phyloP scores from a whole-genome alignment of 2,888 invertebrate species.

The Prosapia bicincta region DNA sequence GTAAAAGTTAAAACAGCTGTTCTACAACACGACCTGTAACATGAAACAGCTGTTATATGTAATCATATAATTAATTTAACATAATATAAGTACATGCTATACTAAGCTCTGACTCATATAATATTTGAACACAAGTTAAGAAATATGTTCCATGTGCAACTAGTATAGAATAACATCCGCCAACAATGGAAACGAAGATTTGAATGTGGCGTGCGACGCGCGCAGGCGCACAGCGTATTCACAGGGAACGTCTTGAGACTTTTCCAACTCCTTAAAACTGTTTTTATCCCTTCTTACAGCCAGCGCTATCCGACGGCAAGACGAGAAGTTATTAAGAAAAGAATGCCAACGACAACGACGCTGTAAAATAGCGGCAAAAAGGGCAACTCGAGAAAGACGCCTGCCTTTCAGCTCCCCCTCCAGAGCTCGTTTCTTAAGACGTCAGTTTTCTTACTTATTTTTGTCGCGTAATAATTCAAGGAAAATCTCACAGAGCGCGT shows the following conservation, averaged over 20 bases:
- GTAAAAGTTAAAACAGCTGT: no score
- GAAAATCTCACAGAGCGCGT: slow-evolving; percentile 22
- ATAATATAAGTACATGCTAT: no score
- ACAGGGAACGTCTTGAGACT: slow-evolving; percentile 26
- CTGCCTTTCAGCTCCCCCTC: neutral
- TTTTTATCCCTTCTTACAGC: slow-evolving; percentile 18
- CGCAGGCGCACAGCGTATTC: neutral
- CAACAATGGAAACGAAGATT: no score
- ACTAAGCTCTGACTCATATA: no score
- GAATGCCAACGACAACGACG: slow-evolving; percentile 9
- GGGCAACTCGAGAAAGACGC: neutral
- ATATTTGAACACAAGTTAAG: no score
- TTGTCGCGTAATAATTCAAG: slow-evolving; percentile 14
- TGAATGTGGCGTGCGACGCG: neutral
- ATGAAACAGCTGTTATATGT: no score
- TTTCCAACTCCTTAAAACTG: slow-evolving; percentile 32
- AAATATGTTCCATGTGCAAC: no score
- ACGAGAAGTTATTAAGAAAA: slow-evolving; percentile 7
- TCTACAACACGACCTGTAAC: no score
- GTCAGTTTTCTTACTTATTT: slow-evolving; percentile 18
- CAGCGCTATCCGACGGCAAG: slow-evolving; percentile 26
- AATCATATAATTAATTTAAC: no score
- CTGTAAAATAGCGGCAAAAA: neutral
- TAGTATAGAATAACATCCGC: no score
- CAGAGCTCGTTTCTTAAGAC: slow-evolving; percentile 21